Base-by-base conservation (phyloP, 2,113 vertebrate genomes). In the Smithornis capensis region DNA sequence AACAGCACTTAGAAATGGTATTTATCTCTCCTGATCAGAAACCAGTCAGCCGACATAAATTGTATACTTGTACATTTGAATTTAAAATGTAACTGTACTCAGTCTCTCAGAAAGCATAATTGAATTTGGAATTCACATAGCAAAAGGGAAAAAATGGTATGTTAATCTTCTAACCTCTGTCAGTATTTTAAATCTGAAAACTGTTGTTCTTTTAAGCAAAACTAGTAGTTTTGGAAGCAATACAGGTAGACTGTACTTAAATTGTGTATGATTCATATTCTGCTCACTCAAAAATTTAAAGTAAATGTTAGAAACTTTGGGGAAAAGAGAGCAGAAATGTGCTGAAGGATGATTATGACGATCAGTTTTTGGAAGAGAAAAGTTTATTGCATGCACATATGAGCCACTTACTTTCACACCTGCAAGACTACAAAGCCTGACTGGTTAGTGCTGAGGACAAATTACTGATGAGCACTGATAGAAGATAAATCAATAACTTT, bases 271-370 rank as follows among this genome's bases (percentile, higher is more conserved):
- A 45, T 67, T 77, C 12, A 35, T 77, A 78, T 49, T 94, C 78
- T 94, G 35, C 44, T 71, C 56, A 84, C 76, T 92, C 82, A 97
- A 93, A 94, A 96, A 90, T 65, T 62, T 19, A 44, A 14, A 0
- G 1, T 60, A 92, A 89, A 92, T 89, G 83, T 89, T 76, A 92
- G 78, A 94, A 83, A 69, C 31, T 75, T 96, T 42, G 92, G 55
- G 90, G 57, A 90, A 92, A 94, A 90, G 79, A 87, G 80, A 94
- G 84, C 83, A 94, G 94, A 97, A 95, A 10, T 8, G 12, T 87
- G 79, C 79, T 88, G 57, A 96, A 94, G 75, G 64, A 80, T 83
- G 19, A 77, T 96, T 71, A 92, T 17, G 55, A 87, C 56, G 9
- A 49, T 35, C 18, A 57, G 22, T 9, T 70, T 97, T 92, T 84